phyloP scores from a whole-genome alignment of 2,113 vertebrate genomes.

The Speoplatyrhinus poulsoni region DNA sequence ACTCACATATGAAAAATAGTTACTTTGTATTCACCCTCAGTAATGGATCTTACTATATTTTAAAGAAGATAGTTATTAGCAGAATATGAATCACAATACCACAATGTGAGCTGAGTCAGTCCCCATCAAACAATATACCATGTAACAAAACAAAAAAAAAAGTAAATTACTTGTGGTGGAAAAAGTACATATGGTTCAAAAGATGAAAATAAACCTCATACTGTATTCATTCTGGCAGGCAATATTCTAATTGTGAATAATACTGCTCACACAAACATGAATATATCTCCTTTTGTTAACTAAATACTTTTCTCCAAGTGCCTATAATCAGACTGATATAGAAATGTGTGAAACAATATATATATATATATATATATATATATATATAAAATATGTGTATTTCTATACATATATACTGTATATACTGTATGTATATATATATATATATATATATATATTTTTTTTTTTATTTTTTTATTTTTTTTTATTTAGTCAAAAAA shows the following conservation, averaged over 20 bases:
- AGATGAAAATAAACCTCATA: slow-evolving; percentile 38
- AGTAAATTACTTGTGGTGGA: slow-evolving; percentile 67
- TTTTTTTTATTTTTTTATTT: slow-evolving; percentile 12
- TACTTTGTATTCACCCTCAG: slow-evolving; percentile 31
- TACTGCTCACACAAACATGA: slow-evolving; percentile 62
- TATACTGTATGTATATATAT: slow-evolving; percentile 71
- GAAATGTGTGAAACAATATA: slow-evolving; percentile 75
- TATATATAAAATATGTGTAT: no score
- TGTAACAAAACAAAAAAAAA: slow-evolving; percentile 43
- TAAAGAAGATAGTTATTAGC: slow-evolving; percentile 25
- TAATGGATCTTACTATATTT: slow-evolving; percentile 21
- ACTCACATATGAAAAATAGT: slow-evolving; percentile 55
- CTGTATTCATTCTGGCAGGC: slow-evolving; percentile 57
- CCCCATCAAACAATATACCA: slow-evolving; percentile 30
- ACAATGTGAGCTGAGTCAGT: slow-evolving; percentile 25
- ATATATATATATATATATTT: slow-evolving; percentile 69
- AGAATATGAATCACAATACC: slow-evolving; percentile 23
- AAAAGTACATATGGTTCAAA: slow-evolving; percentile 52
- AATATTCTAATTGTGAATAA: slow-evolving; percentile 69
- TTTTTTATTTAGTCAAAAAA: slow-evolving; percentile 40
- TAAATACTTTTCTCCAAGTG: slow-evolving; percentile 69
- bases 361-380: slow-evolving; percentile 72
- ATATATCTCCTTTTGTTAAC: slow-evolving; percentile 63
- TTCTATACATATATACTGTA: no score
- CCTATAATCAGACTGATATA: slow-evolving; percentile 67